Evolutionary conservation across 1,140 invertebrate genomes (phyloP).

Genomic region (Antheraea mylitta): DNA sequence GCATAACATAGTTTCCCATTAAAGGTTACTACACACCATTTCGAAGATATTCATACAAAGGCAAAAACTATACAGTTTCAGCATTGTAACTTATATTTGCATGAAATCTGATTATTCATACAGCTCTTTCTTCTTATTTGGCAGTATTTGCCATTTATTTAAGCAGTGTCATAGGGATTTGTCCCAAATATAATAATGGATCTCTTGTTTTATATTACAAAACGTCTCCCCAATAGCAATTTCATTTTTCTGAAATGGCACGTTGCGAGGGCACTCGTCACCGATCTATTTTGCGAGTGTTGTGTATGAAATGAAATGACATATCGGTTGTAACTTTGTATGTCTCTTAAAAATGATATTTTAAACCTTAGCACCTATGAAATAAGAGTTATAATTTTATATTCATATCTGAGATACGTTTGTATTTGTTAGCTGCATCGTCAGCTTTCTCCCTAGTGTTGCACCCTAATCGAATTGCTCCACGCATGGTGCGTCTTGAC

Average conservation of each 20-base stretch:
- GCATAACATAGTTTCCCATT: too few relatives aligned
- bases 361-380: constrained; percentile 25
- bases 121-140: too few relatives aligned
- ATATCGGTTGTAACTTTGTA: constrained; percentile 41
- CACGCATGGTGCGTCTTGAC: constrained; percentile 67
- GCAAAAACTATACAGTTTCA: neutral
- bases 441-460: constrained; percentile 65
- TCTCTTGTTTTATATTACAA: constrained; percentile 20
- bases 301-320: constrained; percentile 74
- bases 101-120: neutral
- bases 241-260: constrained; percentile 74
- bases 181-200: constrained; percentile 1
- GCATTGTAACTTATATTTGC: neutral
- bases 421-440: constrained; percentile 54
- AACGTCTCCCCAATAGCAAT: constrained; percentile 65
- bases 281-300: constrained; percentile 72
- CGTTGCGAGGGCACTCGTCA: constrained; percentile 60
- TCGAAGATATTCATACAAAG: too few relatives aligned
- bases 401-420: constrained; percentile 29
- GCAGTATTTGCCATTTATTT: constrained; percentile 7
- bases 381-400: constrained; percentile 22
- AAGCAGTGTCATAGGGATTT: constrained; percentile 4
- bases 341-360: neutral
- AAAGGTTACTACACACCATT: too few relatives aligned
- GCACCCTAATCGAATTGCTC: constrained; percentile 75